Base-by-base conservation (phyloP, 2,888 invertebrate genomes). In the Melipona beecheii region DNA sequence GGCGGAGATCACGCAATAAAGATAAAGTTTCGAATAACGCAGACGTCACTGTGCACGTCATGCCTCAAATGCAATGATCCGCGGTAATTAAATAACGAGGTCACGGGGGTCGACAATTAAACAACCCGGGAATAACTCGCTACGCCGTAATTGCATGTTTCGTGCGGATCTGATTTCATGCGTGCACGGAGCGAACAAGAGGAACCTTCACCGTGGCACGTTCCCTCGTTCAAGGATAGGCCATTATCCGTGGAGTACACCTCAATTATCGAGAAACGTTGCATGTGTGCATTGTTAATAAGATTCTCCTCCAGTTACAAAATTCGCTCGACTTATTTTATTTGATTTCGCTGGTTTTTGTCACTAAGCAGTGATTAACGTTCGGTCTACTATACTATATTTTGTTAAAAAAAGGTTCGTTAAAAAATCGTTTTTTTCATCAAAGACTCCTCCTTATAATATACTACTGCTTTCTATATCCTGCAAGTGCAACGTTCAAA, bases 51-150 rank as follows among this genome's bases (percentile, higher is more conserved):
- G 54, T 73, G 31, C 60, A 52, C 31, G 21, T 60, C n/a, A 66
- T 21, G 31, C n/a, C 52, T n/a, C 31, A 15, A 50, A 71, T 56
- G 68, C 64, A 66, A 27, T 75, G 78, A 70, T 69, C 75, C 52
- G 58, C 50, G 69, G 79, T 79, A 79, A 79, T 85, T 79, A 85
- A 85, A 74, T 79, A 83, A 85, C 76, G 64, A 43, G 83, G 83
- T 79, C 74, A 76, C 52, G 69, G 60, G 65, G 73, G 79, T 78
- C 76, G 78, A 69, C 78, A 85, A 83, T 83, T 78, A 85, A 83
- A 83, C 52, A 58, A 65, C 68, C 58, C 36, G 62, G 64, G 69
- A 82, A 83, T 75, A 75, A 82, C 75, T 60, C 43, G 84, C 43
- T 43, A 43, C 43, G 43, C 43, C 43, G 27, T 78, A 84, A 84